Percentiles rank a stretch among this genome's conserved stretches.
phyloP scores from a whole-genome alignment of 2,888 invertebrate species.

The Bruchidius siliquastri region DNA sequence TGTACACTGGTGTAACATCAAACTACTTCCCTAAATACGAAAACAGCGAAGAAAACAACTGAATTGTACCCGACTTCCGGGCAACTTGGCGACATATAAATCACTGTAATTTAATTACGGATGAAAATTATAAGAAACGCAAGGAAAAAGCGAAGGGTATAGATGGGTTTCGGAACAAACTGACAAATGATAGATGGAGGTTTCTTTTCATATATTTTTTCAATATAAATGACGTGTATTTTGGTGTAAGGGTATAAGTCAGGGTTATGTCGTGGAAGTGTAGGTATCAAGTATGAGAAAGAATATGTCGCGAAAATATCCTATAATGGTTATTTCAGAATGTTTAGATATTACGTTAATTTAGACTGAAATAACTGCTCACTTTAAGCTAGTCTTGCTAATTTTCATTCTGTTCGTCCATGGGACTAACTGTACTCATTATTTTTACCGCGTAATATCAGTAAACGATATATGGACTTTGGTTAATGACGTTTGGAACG shows the following conservation, averaged over 20 bases:
- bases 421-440: too few relatives aligned
- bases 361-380: too few relatives aligned
- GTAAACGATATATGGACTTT: too few relatives aligned
- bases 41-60: background rate
- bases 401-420: too few relatives aligned
- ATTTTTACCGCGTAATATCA: too few relatives aligned
- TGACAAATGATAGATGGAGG: slow-evolving; percentile 26
- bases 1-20: background rate
- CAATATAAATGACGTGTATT: background rate
- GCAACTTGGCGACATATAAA: slow-evolving; percentile 28
- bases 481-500: too few relatives aligned
- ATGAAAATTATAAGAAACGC: slow-evolving; percentile 38
- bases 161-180: slow-evolving; percentile 23
- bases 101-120: slow-evolving; percentile 42
- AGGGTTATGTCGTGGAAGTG: background rate
- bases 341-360: too few relatives aligned
- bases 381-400: too few relatives aligned
- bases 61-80: background rate
- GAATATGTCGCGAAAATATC: too few relatives aligned
- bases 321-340: too few relatives aligned
- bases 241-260: background rate
- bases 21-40: background rate
- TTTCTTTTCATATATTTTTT: slow-evolving; percentile 7
- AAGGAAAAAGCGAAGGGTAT: slow-evolving; percentile 23
- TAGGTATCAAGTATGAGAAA: too few relatives aligned